Percentiles rank a stretch among this genome's conserved stretches.
Evolutionary conservation across 2,888 invertebrate genomes (phyloP).

Genomic region (Pollenia labialis): DNA sequence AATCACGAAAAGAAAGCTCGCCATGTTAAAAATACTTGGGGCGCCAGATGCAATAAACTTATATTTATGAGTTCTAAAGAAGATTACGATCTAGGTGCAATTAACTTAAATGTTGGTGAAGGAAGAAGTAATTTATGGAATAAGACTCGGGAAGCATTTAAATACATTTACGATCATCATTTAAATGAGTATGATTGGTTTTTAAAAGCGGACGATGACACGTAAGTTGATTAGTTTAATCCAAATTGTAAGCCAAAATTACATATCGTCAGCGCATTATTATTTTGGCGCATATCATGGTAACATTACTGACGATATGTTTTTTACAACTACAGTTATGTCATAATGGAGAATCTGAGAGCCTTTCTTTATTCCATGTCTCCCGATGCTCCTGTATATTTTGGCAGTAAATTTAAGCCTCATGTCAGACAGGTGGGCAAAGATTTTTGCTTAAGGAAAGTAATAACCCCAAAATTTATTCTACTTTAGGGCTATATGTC

Average conservation of each 20-base stretch:
- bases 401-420: slow-evolving; percentile 95
- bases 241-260: not conserved
- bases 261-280: no score
- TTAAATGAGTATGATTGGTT: slow-evolving; percentile 96
- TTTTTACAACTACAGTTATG: slow-evolving; percentile 87
- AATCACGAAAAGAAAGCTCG: slow-evolving; percentile 94
- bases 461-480: not conserved
- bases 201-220: slow-evolving; percentile 99
- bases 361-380: slow-evolving; percentile 91
- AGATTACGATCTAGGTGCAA: slow-evolving; percentile 89
- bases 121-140: slow-evolving; percentile 96
- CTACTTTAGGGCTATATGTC: slow-evolving; percentile 90
- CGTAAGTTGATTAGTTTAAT: slow-evolving; percentile 87
- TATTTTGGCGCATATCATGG: no score
- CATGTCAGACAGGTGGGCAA: slow-evolving; percentile 81
- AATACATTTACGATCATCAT: slow-evolving; percentile 93
- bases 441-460: no score
- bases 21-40: slow-evolving; percentile 98
- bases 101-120: slow-evolving; percentile 92
- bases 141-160: slow-evolving; percentile 96
- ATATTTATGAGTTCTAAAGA: slow-evolving; percentile 92
- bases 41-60: slow-evolving; percentile 93
- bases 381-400: slow-evolving; percentile 91
- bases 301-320: no score
- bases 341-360: slow-evolving; percentile 96